Evolutionary conservation across 2,113 vertebrate species (phyloP).

Genomic region (Hyla sarda): DNA sequence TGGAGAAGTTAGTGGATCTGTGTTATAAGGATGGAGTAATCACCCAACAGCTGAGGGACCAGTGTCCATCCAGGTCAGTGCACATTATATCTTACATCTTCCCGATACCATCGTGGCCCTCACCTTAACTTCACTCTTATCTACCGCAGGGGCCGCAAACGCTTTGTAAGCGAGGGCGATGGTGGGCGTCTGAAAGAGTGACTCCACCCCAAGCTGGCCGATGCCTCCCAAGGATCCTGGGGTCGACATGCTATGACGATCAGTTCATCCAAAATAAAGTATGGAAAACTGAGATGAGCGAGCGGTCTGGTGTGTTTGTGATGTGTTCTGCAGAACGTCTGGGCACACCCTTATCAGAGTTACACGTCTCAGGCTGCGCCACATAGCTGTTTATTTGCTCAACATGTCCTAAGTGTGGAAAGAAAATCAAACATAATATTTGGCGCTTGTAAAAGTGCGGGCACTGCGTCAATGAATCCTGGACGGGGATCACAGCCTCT

Average conservation of each 20-base stretch:
- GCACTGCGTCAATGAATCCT: too few species aligned
- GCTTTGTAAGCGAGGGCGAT: conserved; percentile 87
- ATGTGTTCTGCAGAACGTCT: not conserved
- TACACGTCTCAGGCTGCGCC: too few species aligned
- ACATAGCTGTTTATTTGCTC: too few species aligned
- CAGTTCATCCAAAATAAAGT: conserved; percentile 1
- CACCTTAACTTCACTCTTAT: not conserved
- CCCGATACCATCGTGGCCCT: too few species aligned
- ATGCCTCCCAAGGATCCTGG: not conserved
- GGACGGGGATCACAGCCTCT: too few species aligned
- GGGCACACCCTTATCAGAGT: not conserved
- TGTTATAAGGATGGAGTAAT: conserved; percentile 82
- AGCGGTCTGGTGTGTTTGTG: not conserved
- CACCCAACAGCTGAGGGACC: conserved; percentile 81
- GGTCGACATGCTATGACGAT: not conserved
- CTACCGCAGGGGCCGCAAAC: conserved; percentile 81
- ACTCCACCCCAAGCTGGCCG: not conserved
- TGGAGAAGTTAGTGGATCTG: conserved; percentile 84
- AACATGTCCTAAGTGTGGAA: too few species aligned
- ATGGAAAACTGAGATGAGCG: not conserved
- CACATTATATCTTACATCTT: not conserved
- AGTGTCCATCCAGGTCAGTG: conserved; percentile 80
- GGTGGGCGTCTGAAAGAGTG: conserved; percentile 80
- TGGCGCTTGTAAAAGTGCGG: too few species aligned
- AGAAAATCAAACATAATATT: too few species aligned